Evolutionary conservation across 1,140 invertebrate species (phyloP).

Genomic region (Drosophila nikananu): DNA sequence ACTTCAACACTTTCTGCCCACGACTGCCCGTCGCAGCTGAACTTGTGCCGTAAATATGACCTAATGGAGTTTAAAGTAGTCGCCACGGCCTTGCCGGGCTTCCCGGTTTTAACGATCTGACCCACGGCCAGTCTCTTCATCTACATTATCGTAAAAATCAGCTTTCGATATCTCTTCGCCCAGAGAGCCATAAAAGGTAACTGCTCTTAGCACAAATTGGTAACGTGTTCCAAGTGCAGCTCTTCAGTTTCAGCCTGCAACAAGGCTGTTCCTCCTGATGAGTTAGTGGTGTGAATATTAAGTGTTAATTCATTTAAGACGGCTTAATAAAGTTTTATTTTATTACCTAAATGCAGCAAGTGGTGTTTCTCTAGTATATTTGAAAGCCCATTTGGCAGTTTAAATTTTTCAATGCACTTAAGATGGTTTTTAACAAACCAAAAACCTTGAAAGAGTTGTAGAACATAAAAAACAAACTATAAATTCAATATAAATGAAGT

Average conservation of each 20-base stretch:
- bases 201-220: slow-evolving; percentile 70
- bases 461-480: background rate
- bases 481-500: background rate
- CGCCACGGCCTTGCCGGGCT: slow-evolving; percentile 24
- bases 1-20: slow-evolving; percentile 74
- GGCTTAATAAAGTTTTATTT: background rate
- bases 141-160: slow-evolving; percentile 78
- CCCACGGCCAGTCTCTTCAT: slow-evolving; percentile 54
- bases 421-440: background rate
- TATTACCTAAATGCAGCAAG: background rate
- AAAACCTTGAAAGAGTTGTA: background rate
- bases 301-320: slow-evolving; percentile 5
- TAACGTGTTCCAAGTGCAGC: slow-evolving; percentile 68
- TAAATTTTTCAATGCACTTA: background rate
- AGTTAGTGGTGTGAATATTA: background rate
- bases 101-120: slow-evolving; percentile 55
- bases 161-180: slow-evolving; percentile 59
- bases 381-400: background rate
- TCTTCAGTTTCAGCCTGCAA: background rate
- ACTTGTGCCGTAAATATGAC: slow-evolving; percentile 75
- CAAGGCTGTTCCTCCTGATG: background rate
- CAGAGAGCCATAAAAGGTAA: slow-evolving; percentile 40
- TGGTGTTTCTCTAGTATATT: background rate
- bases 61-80: slow-evolving; percentile 79
- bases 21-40: slow-evolving; percentile 10